These are phyloP conservation scores for Alcis repandata DNA, from an alignment of 2,888 invertebrate species.

Conservation along the genomic window DNA sequence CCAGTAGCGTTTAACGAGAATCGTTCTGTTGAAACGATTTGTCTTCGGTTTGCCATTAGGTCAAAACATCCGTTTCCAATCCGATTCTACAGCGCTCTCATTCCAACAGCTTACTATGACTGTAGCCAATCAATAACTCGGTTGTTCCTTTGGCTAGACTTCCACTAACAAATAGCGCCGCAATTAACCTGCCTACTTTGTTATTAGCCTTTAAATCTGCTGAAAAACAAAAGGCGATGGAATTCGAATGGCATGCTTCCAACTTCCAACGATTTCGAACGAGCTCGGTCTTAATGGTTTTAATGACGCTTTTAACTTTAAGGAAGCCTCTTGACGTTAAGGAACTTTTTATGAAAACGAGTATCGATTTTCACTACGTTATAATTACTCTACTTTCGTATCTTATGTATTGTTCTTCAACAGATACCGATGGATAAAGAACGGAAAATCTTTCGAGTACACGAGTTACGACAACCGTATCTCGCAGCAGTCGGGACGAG, in stretches of 20 bases:
- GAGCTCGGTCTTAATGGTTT: conserved; percentile 24
- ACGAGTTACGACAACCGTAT: conserved; percentile 97
- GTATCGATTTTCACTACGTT: not conserved
- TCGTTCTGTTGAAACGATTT: conserved; percentile 28
- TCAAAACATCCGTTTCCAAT: conserved; percentile 40
- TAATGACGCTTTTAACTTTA: conserved; percentile 11
- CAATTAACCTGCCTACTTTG: conserved; percentile 32
- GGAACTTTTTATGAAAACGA: not conserved
- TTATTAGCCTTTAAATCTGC: conserved; percentile 17
- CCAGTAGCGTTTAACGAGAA: conserved; percentile 19
- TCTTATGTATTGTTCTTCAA: conserved; percentile 32
- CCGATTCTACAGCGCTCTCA: conserved; percentile 19
- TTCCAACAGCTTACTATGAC: conserved; percentile 12
- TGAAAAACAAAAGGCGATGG: conserved; percentile 28
- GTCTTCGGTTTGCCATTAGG: conserved; percentile 36
- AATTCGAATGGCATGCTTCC: conserved; percentile 24
- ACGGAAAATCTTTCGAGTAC: conserved; percentile 98
- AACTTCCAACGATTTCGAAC: conserved; percentile 21
- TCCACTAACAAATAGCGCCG: conserved; percentile 5
- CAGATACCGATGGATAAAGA: conserved; percentile 97
- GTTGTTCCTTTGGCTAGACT: conserved; percentile 22
- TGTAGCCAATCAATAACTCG: conserved; percentile 23
- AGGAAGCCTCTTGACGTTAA: not conserved
- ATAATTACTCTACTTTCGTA: not conserved
- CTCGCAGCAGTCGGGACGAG: conserved; percentile 96